Evolutionary conservation across 2,113 vertebrate species (phyloP).

Genomic region (cattle (Bos taurus)): DNA sequence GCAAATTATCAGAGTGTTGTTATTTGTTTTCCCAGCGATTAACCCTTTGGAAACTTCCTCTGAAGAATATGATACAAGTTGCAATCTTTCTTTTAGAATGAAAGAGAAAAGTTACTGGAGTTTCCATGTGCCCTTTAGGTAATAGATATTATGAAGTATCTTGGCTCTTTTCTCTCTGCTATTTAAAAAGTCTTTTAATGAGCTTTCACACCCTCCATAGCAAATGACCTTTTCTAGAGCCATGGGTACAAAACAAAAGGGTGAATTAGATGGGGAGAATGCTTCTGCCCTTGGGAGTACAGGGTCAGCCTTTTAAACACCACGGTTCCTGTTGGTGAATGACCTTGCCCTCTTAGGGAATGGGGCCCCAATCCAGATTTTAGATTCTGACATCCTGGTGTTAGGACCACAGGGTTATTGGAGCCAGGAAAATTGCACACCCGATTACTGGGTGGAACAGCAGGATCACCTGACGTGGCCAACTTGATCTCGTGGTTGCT

Average conservation of each 20-base stretch:
- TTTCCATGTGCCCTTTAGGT: conserved; percentile 36
- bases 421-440: not conserved
- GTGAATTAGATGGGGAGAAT: not conserved
- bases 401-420: not conserved
- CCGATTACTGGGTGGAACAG: not conserved
- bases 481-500: not conserved
- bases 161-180: not conserved
- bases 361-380: not conserved
- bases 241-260: conserved; percentile 9
- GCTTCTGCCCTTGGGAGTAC: not conserved
- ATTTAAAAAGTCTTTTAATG: conserved; percentile 50
- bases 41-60: conserved; percentile 7
- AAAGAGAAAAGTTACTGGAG: not conserved
- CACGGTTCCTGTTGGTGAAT: not conserved
- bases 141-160: conserved; percentile 10
- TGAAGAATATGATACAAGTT: not conserved
- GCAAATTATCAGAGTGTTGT: not conserved
- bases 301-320: not conserved
- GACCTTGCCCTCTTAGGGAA: not conserved
- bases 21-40: not conserved
- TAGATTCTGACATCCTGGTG: not conserved
- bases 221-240: conserved; percentile 51
- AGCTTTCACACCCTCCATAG: conserved; percentile 8
- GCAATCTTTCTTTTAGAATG: not conserved
- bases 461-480: not conserved